Evolutionary conservation across 1,140 invertebrate genomes (phyloP).

Genomic region (Drosophila chauvacae): DNA sequence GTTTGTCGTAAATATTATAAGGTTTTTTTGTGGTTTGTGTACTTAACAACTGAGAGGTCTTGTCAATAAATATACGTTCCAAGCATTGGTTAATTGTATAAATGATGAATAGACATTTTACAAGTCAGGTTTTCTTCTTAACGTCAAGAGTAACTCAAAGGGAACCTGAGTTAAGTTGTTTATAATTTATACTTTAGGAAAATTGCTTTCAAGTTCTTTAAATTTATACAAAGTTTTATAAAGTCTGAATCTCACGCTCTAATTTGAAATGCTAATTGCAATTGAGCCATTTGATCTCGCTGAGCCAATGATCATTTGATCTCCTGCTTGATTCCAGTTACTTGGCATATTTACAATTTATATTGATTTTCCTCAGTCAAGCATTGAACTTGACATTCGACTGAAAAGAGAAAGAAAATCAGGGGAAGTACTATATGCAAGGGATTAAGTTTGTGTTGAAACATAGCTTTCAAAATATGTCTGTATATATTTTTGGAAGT

Average conservation of each 20-base stretch:
- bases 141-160: background rate
- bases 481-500: conserved; percentile 18
- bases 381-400: conserved; percentile 56
- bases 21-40: background rate
- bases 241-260: conserved; percentile 2
- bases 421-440: conserved; percentile 12
- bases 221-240: too few species aligned
- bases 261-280: conserved; percentile 30
- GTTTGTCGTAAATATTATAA: background rate
- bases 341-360: conserved; percentile 1
- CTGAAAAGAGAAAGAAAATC: background rate
- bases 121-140: background rate
- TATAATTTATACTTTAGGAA: background rate
- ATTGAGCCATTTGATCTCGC: conserved; percentile 20
- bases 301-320: conserved; percentile 17
- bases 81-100: background rate
- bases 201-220: background rate
- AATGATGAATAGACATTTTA: background rate
- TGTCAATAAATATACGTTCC: too few species aligned
- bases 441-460: conserved; percentile 17
- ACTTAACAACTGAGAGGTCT: background rate
- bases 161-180: background rate
- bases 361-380: conserved; percentile 1
- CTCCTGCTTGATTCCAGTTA: conserved; percentile 16
- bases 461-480: conserved; percentile 34